Conservation (phyloP, 53 echinoderm and acorn worm species). For the Henricia sp. region DNA sequence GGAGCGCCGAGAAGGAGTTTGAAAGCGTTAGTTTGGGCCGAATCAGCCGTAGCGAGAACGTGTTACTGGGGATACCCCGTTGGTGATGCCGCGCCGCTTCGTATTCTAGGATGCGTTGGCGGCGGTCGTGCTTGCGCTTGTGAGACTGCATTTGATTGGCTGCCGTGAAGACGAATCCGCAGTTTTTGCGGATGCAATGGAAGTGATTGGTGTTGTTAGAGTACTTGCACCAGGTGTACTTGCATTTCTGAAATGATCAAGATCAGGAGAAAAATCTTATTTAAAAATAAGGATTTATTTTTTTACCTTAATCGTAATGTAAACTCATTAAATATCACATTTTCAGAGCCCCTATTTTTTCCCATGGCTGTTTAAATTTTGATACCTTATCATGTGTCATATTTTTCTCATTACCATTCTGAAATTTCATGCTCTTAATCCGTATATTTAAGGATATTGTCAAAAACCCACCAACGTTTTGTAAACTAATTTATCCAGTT, state of each 20-base stretch:
- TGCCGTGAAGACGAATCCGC: slow-evolving; percentile 96
- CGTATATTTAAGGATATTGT: no score
- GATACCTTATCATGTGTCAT: no score
- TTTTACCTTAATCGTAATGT: background rate
- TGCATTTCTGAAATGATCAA: slow-evolving; percentile 72
- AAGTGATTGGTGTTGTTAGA: slow-evolving; percentile 99
- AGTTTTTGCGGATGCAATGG: slow-evolving; percentile 98
- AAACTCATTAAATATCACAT: no score
- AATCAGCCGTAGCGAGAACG: slow-evolving; percentile 71
- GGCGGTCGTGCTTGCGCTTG: slow-evolving; percentile 97
- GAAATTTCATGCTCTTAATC: no score
- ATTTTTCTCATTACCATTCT: no score
- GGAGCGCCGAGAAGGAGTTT: no score
- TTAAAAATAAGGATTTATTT: background rate
- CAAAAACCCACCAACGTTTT: no score
- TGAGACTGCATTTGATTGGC: slow-evolving; percentile 99
- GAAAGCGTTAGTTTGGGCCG: slow-evolving; percentile 70
- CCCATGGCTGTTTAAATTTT: no score
- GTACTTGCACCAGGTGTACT: slow-evolving; percentile 89
- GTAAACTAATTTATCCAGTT: no score
- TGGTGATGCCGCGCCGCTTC: slow-evolving; percentile 66
- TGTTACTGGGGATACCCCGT: no score
- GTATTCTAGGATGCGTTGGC: slow-evolving; percentile 94
- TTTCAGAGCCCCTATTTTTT: no score
- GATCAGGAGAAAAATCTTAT: background rate